phyloP scores from a whole-genome alignment of 2,888 invertebrate genomes.

The Diarsia mendica region DNA sequence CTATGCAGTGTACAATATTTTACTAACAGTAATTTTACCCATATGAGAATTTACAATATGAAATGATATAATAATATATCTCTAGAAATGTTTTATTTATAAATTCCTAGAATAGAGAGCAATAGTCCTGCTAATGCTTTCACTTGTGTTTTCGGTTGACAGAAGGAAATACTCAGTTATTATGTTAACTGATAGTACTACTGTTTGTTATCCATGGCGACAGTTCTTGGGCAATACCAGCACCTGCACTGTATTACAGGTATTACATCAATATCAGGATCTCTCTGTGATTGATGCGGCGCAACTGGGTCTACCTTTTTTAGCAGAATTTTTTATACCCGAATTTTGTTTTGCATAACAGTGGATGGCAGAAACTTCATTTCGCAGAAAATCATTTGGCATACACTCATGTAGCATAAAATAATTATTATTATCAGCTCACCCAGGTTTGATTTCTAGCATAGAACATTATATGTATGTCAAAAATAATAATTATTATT shows the following conservation, averaged over 20 bases:
- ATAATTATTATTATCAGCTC: too few species aligned
- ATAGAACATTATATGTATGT: too few species aligned
- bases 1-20: slow-evolving; percentile 55
- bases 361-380: too few species aligned
- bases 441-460: too few species aligned
- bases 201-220: background rate
- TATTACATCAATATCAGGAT: background rate
- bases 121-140: background rate
- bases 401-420: too few species aligned
- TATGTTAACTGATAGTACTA: background rate
- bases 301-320: too few species aligned
- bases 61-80: slow-evolving; percentile 55
- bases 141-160: background rate
- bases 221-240: background rate
- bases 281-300: background rate
- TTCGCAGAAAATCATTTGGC: too few species aligned
- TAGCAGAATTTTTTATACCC: too few species aligned
- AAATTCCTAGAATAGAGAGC: background rate
- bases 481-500: too few species aligned
- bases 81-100: slow-evolving; percentile 45
- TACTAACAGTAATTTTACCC: slow-evolving; percentile 50
- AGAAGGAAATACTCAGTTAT: background rate
- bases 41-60: slow-evolving; percentile 67
- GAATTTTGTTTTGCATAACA: too few species aligned
- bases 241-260: background rate